phyloP scores from a whole-genome alignment of 2,888 invertebrate genomes.

The Epirrita christyi region DNA sequence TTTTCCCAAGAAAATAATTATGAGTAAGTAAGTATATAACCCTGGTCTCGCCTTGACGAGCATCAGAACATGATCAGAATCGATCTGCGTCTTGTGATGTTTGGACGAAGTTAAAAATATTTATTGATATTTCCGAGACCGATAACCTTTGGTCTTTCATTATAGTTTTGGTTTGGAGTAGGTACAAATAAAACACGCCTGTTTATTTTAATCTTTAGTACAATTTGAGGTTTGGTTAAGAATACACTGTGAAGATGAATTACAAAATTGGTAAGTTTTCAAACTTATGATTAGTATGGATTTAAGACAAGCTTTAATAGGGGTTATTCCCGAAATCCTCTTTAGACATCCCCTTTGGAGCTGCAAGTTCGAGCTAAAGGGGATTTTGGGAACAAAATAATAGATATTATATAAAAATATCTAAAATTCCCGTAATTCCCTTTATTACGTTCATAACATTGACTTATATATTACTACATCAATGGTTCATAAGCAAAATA shows the following conservation, averaged over 20 bases:
- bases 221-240: constrained; percentile 2
- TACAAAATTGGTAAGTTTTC: constrained; percentile 31
- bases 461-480: too few relatives aligned
- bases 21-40: constrained; percentile 9
- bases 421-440: too few relatives aligned
- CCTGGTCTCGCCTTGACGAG: background rate
- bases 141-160: constrained; percentile 18
- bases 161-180: background rate
- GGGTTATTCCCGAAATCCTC: too few relatives aligned
- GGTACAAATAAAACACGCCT: background rate
- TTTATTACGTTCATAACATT: too few relatives aligned
- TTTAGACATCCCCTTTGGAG: too few relatives aligned
- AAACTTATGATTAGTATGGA: too few relatives aligned
- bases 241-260: constrained; percentile 26
- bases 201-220: constrained; percentile 4
- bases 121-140: background rate
- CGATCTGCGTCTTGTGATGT: constrained; percentile 3
- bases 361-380: too few relatives aligned
- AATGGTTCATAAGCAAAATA: too few relatives aligned
- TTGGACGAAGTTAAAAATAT: constrained; percentile 4
- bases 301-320: too few relatives aligned
- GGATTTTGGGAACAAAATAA: too few relatives aligned
- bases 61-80: constrained; percentile 11
- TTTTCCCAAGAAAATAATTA: constrained; percentile 16
- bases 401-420: too few relatives aligned